Percentiles rank a stretch among this genome's conserved stretches.
Evolutionary conservation across 2,888 invertebrate species (phyloP).

Genomic region (Drosophila rubida): DNA sequence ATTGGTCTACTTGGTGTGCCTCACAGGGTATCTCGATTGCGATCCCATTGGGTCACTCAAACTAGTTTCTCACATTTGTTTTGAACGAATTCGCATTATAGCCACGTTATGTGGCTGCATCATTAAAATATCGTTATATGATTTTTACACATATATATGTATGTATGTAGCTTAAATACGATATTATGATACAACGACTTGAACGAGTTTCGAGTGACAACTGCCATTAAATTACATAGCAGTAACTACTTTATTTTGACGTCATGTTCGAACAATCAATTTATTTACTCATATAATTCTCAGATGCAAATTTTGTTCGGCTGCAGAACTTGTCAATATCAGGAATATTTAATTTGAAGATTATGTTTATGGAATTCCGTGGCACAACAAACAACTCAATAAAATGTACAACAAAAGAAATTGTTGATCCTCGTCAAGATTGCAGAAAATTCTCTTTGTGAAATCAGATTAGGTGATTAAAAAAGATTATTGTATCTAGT

Average conservation of each 20-base stretch:
- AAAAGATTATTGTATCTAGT: not conserved
- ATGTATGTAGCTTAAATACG: not conserved
- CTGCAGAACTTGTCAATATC: no score
- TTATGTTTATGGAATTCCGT: no score
- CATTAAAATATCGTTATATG: conserved; percentile 1
- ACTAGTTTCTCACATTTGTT: conserved; percentile 9
- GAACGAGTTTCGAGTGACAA: not conserved
- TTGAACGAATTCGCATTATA: not conserved
- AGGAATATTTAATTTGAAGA: no score
- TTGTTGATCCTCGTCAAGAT: not conserved
- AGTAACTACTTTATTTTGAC: not conserved
- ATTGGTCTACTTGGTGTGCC: not conserved
- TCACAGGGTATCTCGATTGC: conserved; percentile 1
- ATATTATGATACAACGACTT: not conserved
- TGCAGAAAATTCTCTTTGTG: not conserved
- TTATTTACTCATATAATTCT: not conserved
- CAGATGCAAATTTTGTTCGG: no score
- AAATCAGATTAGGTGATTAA: not conserved
- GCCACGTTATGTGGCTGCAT: not conserved
- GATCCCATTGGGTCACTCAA: not conserved
- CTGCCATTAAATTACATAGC: not conserved
- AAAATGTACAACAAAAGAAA: not conserved
- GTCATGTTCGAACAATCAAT: not conserved
- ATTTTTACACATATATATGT: not conserved
- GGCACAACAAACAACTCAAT: not conserved